phyloP scores from a whole-genome alignment of 2,113 vertebrate genomes.

The Danio rerio region DNA sequence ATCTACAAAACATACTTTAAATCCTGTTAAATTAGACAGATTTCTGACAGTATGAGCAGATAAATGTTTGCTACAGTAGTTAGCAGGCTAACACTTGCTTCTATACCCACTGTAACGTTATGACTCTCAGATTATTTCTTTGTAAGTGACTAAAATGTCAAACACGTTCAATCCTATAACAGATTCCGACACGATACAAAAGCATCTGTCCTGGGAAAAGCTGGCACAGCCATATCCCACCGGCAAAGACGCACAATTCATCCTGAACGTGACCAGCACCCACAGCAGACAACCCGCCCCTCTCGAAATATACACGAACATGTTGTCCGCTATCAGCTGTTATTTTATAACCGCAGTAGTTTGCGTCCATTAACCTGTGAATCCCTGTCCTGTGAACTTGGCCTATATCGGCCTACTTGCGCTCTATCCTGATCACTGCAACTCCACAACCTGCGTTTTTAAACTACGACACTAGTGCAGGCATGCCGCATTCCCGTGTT shows the following conservation, averaged over 20 bases:
- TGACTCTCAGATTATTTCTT: background rate
- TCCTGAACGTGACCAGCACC: background rate
- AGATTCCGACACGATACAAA: background rate
- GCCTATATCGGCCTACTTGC: slow-evolving; percentile 49
- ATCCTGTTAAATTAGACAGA: background rate
- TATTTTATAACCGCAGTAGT: background rate
- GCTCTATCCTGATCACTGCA: slow-evolving; percentile 45
- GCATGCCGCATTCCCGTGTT: background rate
- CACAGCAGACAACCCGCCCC: background rate
- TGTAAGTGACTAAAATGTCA: background rate
- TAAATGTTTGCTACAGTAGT: background rate
- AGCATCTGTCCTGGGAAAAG: background rate
- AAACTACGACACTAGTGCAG: slow-evolving; percentile 51
- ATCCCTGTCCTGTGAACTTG: slow-evolving; percentile 33
- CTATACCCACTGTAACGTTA: background rate
- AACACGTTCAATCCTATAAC: background rate
- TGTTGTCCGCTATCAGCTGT: background rate
- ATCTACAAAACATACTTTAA: background rate
- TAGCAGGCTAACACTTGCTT: background rate
- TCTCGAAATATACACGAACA: background rate
- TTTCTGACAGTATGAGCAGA: background rate
- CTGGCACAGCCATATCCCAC: background rate
- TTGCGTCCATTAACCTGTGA: slow-evolving; percentile 23
- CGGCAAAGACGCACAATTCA: background rate
- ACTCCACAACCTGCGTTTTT: slow-evolving; percentile 39